These are phyloP conservation scores for Subacronicta megacephala DNA, from an alignment of 2,888 invertebrate species.

Conservation along the genomic window DNA sequence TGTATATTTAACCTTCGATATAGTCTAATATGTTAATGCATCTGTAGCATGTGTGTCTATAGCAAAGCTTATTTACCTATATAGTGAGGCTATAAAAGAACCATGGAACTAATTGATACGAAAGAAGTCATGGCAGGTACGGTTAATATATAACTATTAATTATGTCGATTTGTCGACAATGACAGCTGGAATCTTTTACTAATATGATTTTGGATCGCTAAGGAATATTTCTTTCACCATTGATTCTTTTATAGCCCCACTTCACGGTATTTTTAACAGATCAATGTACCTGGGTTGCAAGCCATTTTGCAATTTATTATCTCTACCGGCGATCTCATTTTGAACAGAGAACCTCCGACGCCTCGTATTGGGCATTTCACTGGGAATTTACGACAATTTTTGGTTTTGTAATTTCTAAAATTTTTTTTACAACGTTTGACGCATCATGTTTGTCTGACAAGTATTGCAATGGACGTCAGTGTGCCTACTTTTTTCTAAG, in stretches of 20 bases:
- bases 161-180: neutral
- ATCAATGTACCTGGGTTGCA: conserved; percentile 68
- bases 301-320: conserved; percentile 67
- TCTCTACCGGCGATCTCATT: conserved; percentile 67
- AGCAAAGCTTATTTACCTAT: neutral
- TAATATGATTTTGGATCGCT: neutral
- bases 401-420: conserved; percentile 44
- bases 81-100: neutral
- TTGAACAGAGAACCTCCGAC: conserved; percentile 81
- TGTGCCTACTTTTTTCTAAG: neutral
- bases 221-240: neutral
- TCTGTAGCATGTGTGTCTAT: neutral
- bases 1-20: no score
- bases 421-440: conserved; percentile 34
- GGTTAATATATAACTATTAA: accelerated
- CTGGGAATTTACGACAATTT: conserved; percentile 58
- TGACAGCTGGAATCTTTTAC: neutral
- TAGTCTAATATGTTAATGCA: no score
- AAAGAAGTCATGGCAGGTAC: neutral
- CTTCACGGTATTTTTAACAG: neutral
- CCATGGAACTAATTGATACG: neutral
- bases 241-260: neutral
- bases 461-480: neutral
- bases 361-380: conserved; percentile 82
- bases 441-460: conserved; percentile 51